Base-by-base conservation (phyloP, 2,888 invertebrate species). In the Dasysyrphus albostriatus region DNA sequence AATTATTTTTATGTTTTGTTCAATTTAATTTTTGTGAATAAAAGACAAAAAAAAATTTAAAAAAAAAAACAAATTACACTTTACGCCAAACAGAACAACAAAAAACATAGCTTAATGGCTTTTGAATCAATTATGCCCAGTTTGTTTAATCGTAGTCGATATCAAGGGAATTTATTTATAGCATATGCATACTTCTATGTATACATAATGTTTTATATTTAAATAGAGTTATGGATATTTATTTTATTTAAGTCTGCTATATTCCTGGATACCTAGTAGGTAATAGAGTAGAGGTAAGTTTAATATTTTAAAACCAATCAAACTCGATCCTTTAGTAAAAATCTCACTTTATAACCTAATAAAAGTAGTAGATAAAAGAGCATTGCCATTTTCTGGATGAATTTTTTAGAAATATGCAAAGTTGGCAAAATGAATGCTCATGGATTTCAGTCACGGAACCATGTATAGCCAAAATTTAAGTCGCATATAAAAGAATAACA, bases 1-100 rank as follows among this genome's bases (percentile, higher is more conserved):
- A 49, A 67, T 67, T 67, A 67, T 67, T 19, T 67, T 34, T 49
- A 34, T 67, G 67, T 67, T 49, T 65, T 47, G 14, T 67, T 67
- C 34, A 67, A 37, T 37, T 67, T 49, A 49, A 67, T 67, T 67
- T 37, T 49, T 16, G 34, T 9, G 5, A 34, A 14, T 2, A 49
- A 49, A 47, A 49, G 7, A n/a, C n/a, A n/a, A n/a, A n/a, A n/a
- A n/a, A n/a, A n/a, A 2, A 10, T 9, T 24, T 24, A 59, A 16
- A 34, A 1, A 19, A 42, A 49, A 44, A 44, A 49, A 49, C 7
- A 47, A 16, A 10, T 12, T 32, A 32, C 2, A n/a, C 6, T 44
- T 63, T 32, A n/a, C 5, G 9, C 0, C n/a, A 16, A 44, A 44
- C 9, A 8, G 6, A 44, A 44, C 6, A 49, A 37, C 19, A 54